Conservation (phyloP, 2,888 invertebrate species). For the Apotomis betuletana region DNA sequence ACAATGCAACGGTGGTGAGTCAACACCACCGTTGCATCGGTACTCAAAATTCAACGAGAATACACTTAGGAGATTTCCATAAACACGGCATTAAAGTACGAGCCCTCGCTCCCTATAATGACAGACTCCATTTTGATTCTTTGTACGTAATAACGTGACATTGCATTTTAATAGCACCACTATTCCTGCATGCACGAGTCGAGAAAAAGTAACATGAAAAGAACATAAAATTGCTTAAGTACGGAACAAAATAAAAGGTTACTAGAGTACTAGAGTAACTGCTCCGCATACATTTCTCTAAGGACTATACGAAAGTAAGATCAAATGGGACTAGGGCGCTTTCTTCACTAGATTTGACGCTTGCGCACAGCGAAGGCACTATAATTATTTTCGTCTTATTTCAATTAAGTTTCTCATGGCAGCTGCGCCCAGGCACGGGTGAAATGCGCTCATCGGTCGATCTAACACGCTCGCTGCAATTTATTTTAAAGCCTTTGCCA, state of each 20-base stretch:
- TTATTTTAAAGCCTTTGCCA: constrained; percentile 44
- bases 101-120: constrained; percentile 52
- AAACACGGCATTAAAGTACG: constrained; percentile 58
- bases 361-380: constrained; percentile 48
- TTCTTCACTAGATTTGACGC: constrained; percentile 52
- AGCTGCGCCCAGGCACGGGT: constrained; percentile 41
- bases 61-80: constrained; percentile 56
- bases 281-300: constrained; percentile 20
- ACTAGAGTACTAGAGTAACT: constrained; percentile 14
- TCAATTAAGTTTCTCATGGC: constrained; percentile 47
- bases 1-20: not conserved
- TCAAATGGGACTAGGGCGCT: constrained; percentile 1
- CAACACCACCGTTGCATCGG: constrained; percentile 48
- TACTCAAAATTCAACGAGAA: constrained; percentile 47
- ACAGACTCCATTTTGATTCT: constrained; percentile 52
- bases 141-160: constrained; percentile 50
- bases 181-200: constrained; percentile 1
- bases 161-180: constrained; percentile 42
- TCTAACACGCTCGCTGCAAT: constrained; percentile 49
- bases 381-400: constrained; percentile 52
- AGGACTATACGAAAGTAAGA: not conserved
- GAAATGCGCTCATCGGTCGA: constrained; percentile 45
- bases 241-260: constrained; percentile 10
- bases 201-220: constrained; percentile 14
- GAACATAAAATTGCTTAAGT: constrained; percentile 12